Evolutionary conservation across 2,797 vertebrate species (phyloP), one percentile per base, ranked within the genome.

Genomic region (Falco novaeseelandiae): DNA sequence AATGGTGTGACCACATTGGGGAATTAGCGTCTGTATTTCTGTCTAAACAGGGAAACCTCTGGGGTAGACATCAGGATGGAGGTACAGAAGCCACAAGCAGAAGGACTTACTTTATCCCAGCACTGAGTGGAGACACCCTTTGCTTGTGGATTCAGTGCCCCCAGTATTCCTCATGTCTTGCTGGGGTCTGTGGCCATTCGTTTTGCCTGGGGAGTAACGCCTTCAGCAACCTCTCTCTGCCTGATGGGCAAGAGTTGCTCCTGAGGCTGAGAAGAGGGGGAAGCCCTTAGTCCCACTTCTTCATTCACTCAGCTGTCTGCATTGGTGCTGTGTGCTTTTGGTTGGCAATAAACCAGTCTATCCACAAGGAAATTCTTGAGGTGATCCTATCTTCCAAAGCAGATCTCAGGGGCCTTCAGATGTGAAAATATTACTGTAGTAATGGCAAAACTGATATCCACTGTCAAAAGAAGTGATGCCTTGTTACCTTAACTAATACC

Each of bases 1-100:
- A 55, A 14, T 19, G 9, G 9, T 0, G 2, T 2, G 5, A 85
- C 65, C 27, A 19, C 4, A 6, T 32, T 1, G 2, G 10, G 25
- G n/a, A 34, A 76, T 12, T 9, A 69, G 9, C 36, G 40, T 57
- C 25, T 84, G 20, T 51, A 18, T 52, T 57, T 79, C 29, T 27
- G 17, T 21, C 17, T 44, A 58, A 81, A 42, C 36, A 14, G 27
- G 29, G 32, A 38, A 70, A n/a, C 9, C 30, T 59, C 13, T 19
- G 11, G 15, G 6, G 12, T 5, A 52, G 34, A 54, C 9, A 25
- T 42, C 30, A 76, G 44, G 15, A 65, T 15, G 18, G 3, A 49
- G 5, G 5, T 32, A 51, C 18, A 49, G 18, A 36, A 62, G 9
- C 29, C 89, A 19, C 0, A 3, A 52, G 26, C 22, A 80, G 51